Conservation (phyloP, 1,140 invertebrate species). For the Listronotus oregonensis region DNA sequence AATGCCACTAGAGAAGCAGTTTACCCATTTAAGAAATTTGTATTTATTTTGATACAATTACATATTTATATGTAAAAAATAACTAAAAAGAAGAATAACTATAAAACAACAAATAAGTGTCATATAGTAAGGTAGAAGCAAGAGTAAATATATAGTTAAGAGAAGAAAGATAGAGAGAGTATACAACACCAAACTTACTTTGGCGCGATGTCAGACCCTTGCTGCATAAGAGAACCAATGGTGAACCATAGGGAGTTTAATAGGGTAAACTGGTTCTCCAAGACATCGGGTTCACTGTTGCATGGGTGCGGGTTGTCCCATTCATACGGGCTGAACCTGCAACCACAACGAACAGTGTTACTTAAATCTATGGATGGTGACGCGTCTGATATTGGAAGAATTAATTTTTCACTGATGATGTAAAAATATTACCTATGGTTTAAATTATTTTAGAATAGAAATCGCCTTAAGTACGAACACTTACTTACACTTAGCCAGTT, state of each 20-base stretch:
- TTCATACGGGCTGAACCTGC: conserved; percentile 87
- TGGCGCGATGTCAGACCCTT: conserved; percentile 87
- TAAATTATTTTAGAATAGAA: no score
- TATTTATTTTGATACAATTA: no score
- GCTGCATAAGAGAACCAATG: conserved; percentile 88
- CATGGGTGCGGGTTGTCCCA: conserved; percentile 86
- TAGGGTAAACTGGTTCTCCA: conserved; percentile 88
- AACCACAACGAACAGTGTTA: conserved; percentile 46
- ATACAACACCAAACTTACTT: conserved; percentile 56
- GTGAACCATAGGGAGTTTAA: conserved; percentile 89
- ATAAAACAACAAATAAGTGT: no score
- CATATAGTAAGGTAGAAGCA: no score
- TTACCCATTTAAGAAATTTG: no score
- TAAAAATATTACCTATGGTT: no score
- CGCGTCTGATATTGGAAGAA: conserved; percentile 4
- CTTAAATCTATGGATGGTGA: conserved; percentile 6
- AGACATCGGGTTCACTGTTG: conserved; percentile 74
- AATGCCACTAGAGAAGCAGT: conserved; percentile 4
- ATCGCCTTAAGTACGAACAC: no score
- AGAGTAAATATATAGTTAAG: no score
- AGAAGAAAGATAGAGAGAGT: conserved; percentile 6
- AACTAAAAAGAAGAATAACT: no score
- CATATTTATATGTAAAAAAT: no score
- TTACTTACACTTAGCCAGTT: no score
- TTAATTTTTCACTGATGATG: no score